These are phyloP conservation scores for Tinea semifulvella DNA, from an alignment of 2,888 invertebrate genomes.

Conservation along the genomic window DNA sequence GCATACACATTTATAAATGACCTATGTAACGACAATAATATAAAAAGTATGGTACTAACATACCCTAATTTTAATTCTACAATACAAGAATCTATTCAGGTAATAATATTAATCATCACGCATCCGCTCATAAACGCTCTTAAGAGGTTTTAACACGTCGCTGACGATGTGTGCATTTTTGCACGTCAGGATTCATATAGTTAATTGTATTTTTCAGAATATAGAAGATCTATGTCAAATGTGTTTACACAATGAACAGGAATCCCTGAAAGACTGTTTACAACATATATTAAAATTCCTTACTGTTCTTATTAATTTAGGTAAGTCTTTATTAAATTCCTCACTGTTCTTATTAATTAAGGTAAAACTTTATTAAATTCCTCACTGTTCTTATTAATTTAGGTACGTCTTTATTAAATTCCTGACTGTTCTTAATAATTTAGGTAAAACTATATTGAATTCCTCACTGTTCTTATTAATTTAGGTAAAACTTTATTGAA, in stretches of 20 bases:
- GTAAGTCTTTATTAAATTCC: constrained; percentile 39
- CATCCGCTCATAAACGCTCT: too few relatives aligned
- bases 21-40: constrained; percentile 38
- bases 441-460: constrained; percentile 33
- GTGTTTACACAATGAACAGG: constrained; percentile 41
- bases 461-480: too few relatives aligned
- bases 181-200: too few relatives aligned
- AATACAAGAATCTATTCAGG: constrained; percentile 41
- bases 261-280: constrained; percentile 34
- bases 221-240: constrained; percentile 33
- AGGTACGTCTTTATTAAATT: constrained; percentile 41
- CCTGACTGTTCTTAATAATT: constrained; percentile 40
- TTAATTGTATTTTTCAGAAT: constrained; percentile 30
- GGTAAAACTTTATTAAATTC: constrained; percentile 41
- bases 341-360: constrained; percentile 43
- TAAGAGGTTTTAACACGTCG: too few relatives aligned
- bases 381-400: constrained; percentile 44
- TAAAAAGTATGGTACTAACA: constrained; percentile 39
- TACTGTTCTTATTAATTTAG: constrained; percentile 43
- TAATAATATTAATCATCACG: too few relatives aligned
- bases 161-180: too few relatives aligned
- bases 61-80: constrained; percentile 40
- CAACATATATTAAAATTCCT: constrained; percentile 45
- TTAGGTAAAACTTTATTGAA: too few relatives aligned
- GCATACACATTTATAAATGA: constrained; percentile 54